Conservation (phyloP, 2,113 vertebrate genomes). For the Callopanchax toddi region DNA sequence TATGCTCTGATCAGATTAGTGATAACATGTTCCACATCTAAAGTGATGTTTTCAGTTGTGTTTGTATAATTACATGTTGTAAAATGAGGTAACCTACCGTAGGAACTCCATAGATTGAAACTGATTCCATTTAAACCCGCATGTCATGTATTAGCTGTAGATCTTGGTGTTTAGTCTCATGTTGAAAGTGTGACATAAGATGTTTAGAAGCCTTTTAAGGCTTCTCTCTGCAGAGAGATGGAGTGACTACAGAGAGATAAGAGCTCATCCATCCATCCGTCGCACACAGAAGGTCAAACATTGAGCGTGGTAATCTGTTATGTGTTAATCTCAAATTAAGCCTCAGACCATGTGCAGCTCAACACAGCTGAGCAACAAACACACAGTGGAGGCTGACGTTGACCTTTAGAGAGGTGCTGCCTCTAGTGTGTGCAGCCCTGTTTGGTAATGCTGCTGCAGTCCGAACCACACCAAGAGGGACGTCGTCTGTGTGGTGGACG, state of each 20-base stretch:
- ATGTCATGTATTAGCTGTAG: constrained; percentile 33
- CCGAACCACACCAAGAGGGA: neutral
- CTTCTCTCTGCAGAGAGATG: too few relatives aligned
- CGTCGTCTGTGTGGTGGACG: too few relatives aligned
- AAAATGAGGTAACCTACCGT: too few relatives aligned
- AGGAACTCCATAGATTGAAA: constrained; percentile 2
- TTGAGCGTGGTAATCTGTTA: constrained; percentile 66
- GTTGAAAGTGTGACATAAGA: constrained; percentile 33
- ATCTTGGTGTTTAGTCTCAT: constrained; percentile 39
- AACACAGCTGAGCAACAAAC: constrained; percentile 10
- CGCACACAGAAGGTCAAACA: constrained; percentile 55
- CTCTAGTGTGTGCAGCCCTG: neutral
- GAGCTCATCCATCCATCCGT: constrained; percentile 48
- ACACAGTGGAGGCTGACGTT: constrained; percentile 2
- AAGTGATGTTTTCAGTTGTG: neutral
- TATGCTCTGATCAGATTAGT: too few relatives aligned
- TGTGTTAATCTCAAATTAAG: constrained; percentile 71
- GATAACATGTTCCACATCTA: neutral
- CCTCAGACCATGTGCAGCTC: constrained; percentile 51
- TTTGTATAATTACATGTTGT: neutral
- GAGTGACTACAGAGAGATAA: constrained; percentile 54
- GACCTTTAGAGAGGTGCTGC: constrained; percentile 39
- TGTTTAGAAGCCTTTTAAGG: too few relatives aligned
- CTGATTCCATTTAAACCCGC: constrained; percentile 24
- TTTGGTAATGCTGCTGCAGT: constrained; percentile 14